Evolutionary conservation across 2,113 vertebrate genomes (phyloP).

Genomic region (Cathartes aura): DNA sequence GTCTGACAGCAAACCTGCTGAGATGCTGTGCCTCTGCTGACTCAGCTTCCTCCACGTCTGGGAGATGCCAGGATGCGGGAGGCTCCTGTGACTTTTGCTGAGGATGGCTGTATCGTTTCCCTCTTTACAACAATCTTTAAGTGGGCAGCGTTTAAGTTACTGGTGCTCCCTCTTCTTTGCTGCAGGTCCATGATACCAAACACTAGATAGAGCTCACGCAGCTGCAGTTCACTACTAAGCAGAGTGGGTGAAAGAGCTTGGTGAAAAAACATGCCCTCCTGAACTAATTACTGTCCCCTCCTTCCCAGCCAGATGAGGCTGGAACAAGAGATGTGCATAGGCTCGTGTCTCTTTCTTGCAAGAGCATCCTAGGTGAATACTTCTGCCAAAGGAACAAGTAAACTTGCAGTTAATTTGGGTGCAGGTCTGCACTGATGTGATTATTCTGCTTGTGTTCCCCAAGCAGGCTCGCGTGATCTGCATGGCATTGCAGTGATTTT

Average conservation of each 20-base stretch:
- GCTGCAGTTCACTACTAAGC: neutral
- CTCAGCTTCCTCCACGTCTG: accelerated
- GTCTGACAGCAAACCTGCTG: neutral
- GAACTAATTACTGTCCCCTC: neutral
- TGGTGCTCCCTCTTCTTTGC: neutral
- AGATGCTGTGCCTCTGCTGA: neutral
- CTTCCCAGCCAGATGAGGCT: neutral
- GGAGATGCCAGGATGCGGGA: neutral
- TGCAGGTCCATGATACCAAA: neutral
- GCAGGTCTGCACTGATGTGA: neutral
- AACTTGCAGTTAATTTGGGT: neutral
- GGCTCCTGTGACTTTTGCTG: neutral
- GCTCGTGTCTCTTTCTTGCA: neutral
- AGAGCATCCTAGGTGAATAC: neutral
- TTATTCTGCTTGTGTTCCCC: neutral
- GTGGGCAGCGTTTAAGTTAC: neutral
- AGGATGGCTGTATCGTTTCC: neutral
- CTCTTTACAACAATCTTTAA: neutral
- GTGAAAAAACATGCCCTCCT: neutral
- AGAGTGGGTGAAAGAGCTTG: neutral
- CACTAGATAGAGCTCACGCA: neutral
- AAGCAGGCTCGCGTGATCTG: neutral
- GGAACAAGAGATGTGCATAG: neutral
- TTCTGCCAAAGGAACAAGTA: neutral
- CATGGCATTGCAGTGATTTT: accelerated